These are phyloP conservation scores for Campylomormyrus tamandua DNA, from an alignment of 2,113 vertebrate genomes.

Conservation along the genomic window DNA sequence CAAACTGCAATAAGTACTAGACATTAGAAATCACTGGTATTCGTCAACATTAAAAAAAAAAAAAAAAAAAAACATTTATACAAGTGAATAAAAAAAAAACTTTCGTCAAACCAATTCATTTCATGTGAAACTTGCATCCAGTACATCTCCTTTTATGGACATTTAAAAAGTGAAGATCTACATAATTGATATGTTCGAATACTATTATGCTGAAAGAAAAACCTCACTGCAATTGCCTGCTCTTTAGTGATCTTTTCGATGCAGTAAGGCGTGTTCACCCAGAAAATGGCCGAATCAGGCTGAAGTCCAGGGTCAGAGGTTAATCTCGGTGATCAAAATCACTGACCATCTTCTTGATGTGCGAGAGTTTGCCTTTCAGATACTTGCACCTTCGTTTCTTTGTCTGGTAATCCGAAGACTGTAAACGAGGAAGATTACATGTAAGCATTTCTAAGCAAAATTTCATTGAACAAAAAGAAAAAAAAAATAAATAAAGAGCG, in stretches of 20 bases:
- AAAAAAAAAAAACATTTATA: neutral
- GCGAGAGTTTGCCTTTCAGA: conserved; percentile 74
- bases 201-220: neutral
- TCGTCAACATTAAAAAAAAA: neutral
- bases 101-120: neutral
- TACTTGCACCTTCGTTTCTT: conserved; percentile 74
- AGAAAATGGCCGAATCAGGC: neutral
- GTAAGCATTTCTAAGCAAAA: neutral
- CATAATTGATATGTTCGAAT: neutral
- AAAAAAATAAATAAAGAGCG: neutral
- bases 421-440: neutral
- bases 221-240: conserved; percentile 12
- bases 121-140: neutral
- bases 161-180: neutral
- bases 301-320: neutral
- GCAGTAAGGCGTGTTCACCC: neutral
- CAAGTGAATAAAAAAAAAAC: neutral
- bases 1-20: neutral
- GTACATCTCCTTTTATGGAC: neutral
- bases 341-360: conserved; percentile 80
- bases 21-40: neutral
- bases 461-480: neutral
- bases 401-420: conserved; percentile 69
- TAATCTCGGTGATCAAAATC: conserved; percentile 62
- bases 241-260: neutral